A percentile compares a stretch with the other conserved stretches of the same genome.
These are phyloP conservation scores for Halictus rubicundus DNA, from an alignment of 1,140 invertebrate species.

Conservation along the genomic window DNA sequence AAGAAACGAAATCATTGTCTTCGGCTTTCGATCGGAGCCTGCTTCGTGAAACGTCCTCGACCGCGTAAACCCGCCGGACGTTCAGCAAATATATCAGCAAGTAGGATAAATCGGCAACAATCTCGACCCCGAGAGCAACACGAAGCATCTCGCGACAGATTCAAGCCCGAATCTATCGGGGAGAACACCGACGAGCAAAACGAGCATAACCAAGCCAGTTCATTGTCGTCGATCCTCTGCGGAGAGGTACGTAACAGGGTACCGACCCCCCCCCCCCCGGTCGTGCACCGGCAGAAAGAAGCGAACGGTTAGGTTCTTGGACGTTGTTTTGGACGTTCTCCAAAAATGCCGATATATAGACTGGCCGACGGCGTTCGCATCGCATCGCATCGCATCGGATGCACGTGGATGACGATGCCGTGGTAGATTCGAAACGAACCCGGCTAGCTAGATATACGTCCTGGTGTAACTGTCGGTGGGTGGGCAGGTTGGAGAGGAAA, in stretches of 20 bases:
- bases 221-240: slow-evolving; percentile 16
- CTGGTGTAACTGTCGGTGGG: no score
- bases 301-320: slow-evolving; percentile 44
- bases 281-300: slow-evolving; percentile 35
- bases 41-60: no score
- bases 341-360: slow-evolving; percentile 50
- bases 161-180: slow-evolving; percentile 32
- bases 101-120: no score
- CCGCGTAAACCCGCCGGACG: no score
- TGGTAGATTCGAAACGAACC: slow-evolving; percentile 22
- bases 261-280: background rate
- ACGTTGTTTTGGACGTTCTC: slow-evolving; percentile 64
- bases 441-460: background rate
- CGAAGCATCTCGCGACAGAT: slow-evolving; percentile 31
- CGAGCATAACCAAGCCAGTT: background rate
- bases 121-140: no score
- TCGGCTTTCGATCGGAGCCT: no score
- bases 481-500: background rate
- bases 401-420: slow-evolving; percentile 45
- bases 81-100: no score
- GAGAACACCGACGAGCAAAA: slow-evolving; percentile 10
- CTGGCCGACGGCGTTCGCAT: slow-evolving; percentile 9
- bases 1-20: no score
- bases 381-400: background rate
- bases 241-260: slow-evolving; percentile 42